Percentiles rank a stretch among this genome's conserved stretches.
Conservation (phyloP, 2,888 invertebrate species). For the Synanthedon vespiformis region DNA sequence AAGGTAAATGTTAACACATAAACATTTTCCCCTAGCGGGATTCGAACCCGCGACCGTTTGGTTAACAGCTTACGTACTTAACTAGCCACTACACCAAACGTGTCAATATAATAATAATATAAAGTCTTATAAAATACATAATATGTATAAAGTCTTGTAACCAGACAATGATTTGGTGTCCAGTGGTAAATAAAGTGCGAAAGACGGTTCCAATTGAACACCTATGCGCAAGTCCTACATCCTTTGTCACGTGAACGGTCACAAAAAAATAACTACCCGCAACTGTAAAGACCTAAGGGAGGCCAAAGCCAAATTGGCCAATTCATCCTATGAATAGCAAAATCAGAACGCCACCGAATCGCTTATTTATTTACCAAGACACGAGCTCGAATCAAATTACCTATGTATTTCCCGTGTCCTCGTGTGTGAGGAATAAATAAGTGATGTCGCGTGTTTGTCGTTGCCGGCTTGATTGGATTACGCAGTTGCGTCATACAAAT, state of each 20-base stretch:
- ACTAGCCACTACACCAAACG: no score
- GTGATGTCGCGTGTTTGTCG: neutral
- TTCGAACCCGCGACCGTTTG: no score
- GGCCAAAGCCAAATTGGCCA: conserved; percentile 24
- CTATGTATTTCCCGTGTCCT: conserved; percentile 3
- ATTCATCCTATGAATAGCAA: conserved; percentile 34
- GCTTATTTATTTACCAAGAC: conserved; percentile 26
- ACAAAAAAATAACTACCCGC: conserved; percentile 8
- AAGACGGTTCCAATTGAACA: no score
- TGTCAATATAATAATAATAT: no score
- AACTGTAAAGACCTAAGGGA: conserved; percentile 18
- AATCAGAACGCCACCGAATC: conserved; percentile 21
- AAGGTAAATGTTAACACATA: no score
- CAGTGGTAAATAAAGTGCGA: no score
- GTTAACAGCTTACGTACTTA: no score
- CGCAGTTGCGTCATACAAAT: conserved; percentile 10
- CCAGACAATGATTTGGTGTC: no score
- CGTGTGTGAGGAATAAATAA: conserved; percentile 4
- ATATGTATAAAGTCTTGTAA: no score
- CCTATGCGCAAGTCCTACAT: no score
- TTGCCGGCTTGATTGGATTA: conserved; percentile 4
- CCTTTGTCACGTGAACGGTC: neutral
- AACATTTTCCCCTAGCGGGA: no score
- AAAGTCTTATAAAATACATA: no score
- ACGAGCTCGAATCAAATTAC: conserved; percentile 24